A percentile compares a stretch with the other conserved stretches of the same genome.
Evolutionary conservation across 2,113 vertebrate genomes (phyloP).

Genomic region (Tupaia chinensis): DNA sequence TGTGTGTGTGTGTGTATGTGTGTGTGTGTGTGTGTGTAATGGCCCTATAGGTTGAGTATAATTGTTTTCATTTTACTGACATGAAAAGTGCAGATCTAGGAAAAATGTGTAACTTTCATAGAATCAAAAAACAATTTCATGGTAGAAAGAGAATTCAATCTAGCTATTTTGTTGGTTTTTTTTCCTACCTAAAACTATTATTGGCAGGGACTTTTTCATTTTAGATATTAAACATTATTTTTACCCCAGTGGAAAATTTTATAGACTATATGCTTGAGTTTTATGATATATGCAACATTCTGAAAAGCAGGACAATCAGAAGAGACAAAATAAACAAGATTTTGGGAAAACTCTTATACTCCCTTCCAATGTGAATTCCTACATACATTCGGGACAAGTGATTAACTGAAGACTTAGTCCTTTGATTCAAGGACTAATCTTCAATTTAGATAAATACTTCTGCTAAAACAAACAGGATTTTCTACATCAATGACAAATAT

Average conservation of each 20-base stretch:
- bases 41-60: background rate
- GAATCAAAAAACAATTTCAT: background rate
- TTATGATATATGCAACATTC: background rate
- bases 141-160: background rate
- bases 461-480: background rate
- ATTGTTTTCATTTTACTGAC: background rate
- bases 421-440: background rate
- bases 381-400: background rate
- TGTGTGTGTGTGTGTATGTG: too few relatives aligned
- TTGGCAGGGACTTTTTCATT: background rate
- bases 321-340: background rate
- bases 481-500: background rate
- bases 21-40: too few relatives aligned
- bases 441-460: background rate
- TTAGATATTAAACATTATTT: background rate
- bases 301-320: background rate
- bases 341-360: background rate
- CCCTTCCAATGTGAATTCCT: background rate
- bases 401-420: background rate
- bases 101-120: background rate
- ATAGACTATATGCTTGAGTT: background rate
- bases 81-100: background rate
- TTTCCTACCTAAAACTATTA: background rate
- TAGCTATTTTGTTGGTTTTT: background rate
- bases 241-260: background rate